Percentiles rank a stretch among this genome's conserved stretches.
These are phyloP conservation scores for Papilio gigon DNA, from an alignment of 2,888 invertebrate species.

Conservation along the genomic window DNA sequence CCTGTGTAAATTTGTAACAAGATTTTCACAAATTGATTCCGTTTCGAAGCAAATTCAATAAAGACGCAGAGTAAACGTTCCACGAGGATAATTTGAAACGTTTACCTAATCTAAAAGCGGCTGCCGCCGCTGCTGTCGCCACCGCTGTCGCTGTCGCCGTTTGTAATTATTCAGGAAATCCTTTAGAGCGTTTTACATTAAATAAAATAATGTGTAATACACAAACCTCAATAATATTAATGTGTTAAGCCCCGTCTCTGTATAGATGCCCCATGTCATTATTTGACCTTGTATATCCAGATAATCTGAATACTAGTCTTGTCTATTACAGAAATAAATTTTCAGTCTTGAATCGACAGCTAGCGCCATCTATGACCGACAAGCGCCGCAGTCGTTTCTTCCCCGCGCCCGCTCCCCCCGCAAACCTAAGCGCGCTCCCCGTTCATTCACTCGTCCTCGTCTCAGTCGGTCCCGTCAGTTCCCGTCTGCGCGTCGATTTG, in stretches of 20 bases:
- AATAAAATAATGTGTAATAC: conserved; percentile 8
- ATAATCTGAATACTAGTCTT: too few species aligned
- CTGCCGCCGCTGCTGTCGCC: conserved; percentile 53
- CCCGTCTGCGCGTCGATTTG: conserved; percentile 61
- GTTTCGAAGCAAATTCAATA: conserved; percentile 66
- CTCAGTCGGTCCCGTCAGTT: conserved; percentile 61
- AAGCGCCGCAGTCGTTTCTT: conserved; percentile 34
- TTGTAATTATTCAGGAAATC: conserved; percentile 48
- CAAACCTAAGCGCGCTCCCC: conserved; percentile 49
- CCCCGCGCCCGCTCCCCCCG: conserved; percentile 51
- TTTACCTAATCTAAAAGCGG: conserved; percentile 71
- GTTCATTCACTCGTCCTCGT: conserved; percentile 64
- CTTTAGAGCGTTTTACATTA: conserved; percentile 14
- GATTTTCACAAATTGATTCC: conserved; percentile 76
- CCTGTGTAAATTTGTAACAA: conserved; percentile 72
- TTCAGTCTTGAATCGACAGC: conserved; percentile 22
- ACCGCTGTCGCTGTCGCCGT: conserved; percentile 54
- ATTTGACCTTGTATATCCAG: too few species aligned
- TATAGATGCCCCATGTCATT: not conserved
- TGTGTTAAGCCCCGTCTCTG: conserved; percentile 3
- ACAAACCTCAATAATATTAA: not conserved
- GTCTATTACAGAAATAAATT: not conserved
- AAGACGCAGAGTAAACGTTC: conserved; percentile 71
- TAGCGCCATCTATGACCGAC: conserved; percentile 69
- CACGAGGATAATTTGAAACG: conserved; percentile 72